Evolutionary conservation across 2,797 vertebrate genomes (phyloP).

Genomic region (Merluccius polli): DNA sequence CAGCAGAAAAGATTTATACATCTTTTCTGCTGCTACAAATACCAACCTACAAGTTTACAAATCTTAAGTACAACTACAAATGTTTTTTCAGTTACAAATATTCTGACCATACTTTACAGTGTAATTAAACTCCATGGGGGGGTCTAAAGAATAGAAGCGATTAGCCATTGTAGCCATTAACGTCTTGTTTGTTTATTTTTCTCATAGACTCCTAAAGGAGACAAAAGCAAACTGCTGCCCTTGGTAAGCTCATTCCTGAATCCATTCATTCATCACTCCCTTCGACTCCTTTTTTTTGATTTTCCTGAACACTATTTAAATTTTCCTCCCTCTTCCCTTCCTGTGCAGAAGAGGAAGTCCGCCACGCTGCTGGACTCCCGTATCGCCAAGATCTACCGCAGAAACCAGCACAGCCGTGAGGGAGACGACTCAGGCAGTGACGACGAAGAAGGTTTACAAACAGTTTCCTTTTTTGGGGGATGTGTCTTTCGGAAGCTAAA

Average conservation of each 20-base stretch:
- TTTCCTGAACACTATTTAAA: conserved; percentile 5
- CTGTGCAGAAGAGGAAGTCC: conserved; percentile 71
- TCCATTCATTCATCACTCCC: neutral
- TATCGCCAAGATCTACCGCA: conserved; percentile 72
- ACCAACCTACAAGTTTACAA: too few relatives aligned
- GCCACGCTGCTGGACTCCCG: conserved; percentile 70
- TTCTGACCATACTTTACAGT: too few relatives aligned
- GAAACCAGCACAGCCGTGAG: conserved; percentile 69
- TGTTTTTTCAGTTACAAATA: too few relatives aligned
- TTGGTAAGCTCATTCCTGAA: conserved; percentile 37
- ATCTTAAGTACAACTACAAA: too few relatives aligned
- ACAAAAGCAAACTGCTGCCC: conserved; percentile 45
- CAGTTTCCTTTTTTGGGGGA: neutral
- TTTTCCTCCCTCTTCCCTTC: neutral
- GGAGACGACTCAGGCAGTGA: conserved; percentile 71
- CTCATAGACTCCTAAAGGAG: conserved; percentile 46
- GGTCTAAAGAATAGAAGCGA: neutral
- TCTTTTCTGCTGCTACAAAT: too few relatives aligned
- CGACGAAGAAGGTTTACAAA: conserved; percentile 57
- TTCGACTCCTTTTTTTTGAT: too few relatives aligned
- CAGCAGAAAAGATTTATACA: too few relatives aligned
- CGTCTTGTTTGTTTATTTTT: conserved; percentile 5
- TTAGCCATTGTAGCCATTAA: neutral
- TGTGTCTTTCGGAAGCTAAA: too few relatives aligned
- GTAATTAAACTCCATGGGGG: too few relatives aligned